Conservation (phyloP, 2,113 vertebrate species). For the Pomatostomus ruficeps region DNA sequence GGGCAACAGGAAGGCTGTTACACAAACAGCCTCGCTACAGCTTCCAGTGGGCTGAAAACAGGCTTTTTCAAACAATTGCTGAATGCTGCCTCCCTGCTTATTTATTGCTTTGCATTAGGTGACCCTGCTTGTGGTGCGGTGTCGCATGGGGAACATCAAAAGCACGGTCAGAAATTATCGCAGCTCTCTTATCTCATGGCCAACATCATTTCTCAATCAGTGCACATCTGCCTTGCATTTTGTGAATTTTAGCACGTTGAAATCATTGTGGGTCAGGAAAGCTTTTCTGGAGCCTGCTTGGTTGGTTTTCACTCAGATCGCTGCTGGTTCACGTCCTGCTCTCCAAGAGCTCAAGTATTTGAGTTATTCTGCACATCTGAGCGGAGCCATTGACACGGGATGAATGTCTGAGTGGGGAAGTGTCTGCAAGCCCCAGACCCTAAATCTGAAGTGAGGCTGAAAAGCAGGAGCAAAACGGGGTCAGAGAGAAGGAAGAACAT, state of each 20-base stretch:
- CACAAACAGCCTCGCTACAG: neutral
- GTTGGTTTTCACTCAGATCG: neutral
- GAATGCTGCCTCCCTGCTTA: neutral
- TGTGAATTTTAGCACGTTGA: neutral
- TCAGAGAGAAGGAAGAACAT: neutral
- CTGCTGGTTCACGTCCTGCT: neutral
- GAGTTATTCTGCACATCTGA: neutral
- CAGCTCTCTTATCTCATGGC: neutral
- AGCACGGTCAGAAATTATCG: neutral
- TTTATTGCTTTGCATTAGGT: neutral
- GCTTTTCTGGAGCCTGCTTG: neutral
- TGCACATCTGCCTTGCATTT: slow-evolving; percentile 16
- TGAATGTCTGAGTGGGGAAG: neutral
- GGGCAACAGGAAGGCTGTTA: neutral
- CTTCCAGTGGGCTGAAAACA: neutral
- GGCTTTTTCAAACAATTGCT: neutral
- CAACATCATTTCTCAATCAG: neutral
- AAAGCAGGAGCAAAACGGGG: neutral
- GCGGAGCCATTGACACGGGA: neutral
- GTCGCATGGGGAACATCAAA: neutral
- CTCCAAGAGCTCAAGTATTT: neutral
- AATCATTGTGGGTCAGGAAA: neutral
- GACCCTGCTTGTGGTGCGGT: neutral
- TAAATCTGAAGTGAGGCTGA: neutral
- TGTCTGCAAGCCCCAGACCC: neutral